Base-by-base conservation (phyloP, 1,140 invertebrate species). In the Diachasmimorpha longicaudata region DNA sequence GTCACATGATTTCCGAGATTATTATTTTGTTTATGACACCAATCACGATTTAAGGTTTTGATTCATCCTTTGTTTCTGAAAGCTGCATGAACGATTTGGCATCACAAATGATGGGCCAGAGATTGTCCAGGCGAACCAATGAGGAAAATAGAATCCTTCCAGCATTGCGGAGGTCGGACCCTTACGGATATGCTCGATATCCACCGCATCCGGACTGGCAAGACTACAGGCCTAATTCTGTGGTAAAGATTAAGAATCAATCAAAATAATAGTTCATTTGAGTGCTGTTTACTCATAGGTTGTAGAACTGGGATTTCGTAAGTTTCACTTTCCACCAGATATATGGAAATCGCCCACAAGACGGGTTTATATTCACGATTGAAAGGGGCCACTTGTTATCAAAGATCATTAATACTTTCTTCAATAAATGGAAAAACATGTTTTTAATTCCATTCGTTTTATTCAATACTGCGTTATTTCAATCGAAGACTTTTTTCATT, bases 51-150 rank as follows among this genome's bases (percentile, higher is more conserved):
- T 42, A 42, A 10, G 1, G 13, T 13, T 42, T 13, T 42, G 39
- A 42, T 42, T 13, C 13, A 70, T 23, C 52, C 44, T 44, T 21
- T 76, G 14, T 73, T 68, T 23, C n/a, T 66, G 11, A 67, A 58
- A 86, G 84, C 63, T 85, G 83, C 42, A 80, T 86, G 75, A 79
- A 82, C 13, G 74, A 77, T 21, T 66, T 84, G 42, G 79, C 78
- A 3, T 9, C 31, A 9, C 70, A 72, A 21, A 76, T 78, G 31
- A 4, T 58, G 0, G 48, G 16, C 70, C 70, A 75, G 36, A 78
- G 70, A 52, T 71, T 39, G 37, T n/a, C 55, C 31, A 48, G 78
- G 69, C 52, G 42, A 55, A 36, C 36, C 31, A 68, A 77, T 16
- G 71, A 66, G n/a, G 25, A 37, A 67, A 31, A 19, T 46, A 16